Evolutionary conservation across 1,140 invertebrate genomes (phyloP).

Genomic region (Spodoptera litura): DNA sequence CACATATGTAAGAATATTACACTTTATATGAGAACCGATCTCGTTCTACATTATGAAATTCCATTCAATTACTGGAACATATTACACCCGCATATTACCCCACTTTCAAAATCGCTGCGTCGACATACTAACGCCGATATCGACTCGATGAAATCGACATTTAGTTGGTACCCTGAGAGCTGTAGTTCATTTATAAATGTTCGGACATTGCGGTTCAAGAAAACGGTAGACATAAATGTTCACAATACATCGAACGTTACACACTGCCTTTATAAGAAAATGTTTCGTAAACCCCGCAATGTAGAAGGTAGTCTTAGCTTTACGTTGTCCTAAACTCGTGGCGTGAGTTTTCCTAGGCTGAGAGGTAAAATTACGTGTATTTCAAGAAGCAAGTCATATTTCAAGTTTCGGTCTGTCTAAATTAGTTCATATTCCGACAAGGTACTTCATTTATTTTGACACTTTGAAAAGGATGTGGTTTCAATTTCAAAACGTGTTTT

Average conservation of each 20-base stretch:
- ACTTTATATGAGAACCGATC: slow-evolving; percentile 13
- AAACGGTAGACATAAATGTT: slow-evolving; percentile 6
- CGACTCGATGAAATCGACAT: slow-evolving; percentile 30
- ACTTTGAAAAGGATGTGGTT: not conserved
- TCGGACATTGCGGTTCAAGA: slow-evolving; percentile 15
- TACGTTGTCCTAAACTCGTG: not conserved
- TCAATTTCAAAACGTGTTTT: not conserved
- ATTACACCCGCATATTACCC: slow-evolving; percentile 34
- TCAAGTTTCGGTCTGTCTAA: slow-evolving; percentile 5
- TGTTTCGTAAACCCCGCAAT: not conserved
- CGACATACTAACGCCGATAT: slow-evolving; percentile 24
- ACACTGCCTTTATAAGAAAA: not conserved
- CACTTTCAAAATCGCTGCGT: slow-evolving; percentile 33
- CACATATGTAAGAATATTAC: slow-evolving; percentile 12
- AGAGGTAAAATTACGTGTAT: slow-evolving; percentile 8
- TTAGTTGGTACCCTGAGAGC: slow-evolving; percentile 14
- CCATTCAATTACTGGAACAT: slow-evolving; percentile 36
- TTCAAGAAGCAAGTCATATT: slow-evolving; percentile 15
- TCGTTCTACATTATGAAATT: slow-evolving; percentile 33
- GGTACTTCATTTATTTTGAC: not conserved
- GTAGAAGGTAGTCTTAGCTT: not conserved
- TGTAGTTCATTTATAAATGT: slow-evolving; percentile 36
- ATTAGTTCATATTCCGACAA: slow-evolving; percentile 13
- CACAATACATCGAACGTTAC: not conserved
- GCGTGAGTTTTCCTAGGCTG: not conserved